A percentile compares a stretch with the other conserved stretches of the same genome.
These are phyloP conservation scores for Apis dorsata DNA, from an alignment of 1,140 invertebrate genomes.

Conservation along the genomic window DNA sequence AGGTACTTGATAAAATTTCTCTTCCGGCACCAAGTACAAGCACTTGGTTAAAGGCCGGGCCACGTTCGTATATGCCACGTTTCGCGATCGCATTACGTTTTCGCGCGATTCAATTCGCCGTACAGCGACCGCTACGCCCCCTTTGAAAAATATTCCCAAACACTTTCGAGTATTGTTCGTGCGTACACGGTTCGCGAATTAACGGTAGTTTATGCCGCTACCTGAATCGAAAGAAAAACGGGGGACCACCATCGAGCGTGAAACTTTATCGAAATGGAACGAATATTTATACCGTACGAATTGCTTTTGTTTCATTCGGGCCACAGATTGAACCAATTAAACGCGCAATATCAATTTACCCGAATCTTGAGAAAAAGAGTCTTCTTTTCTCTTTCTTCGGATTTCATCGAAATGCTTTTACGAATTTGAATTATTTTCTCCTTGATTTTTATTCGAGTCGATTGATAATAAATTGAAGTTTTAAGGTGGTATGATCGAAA, in stretches of 20 bases:
- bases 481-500: no score
- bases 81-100: slow-evolving; percentile 21
- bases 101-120: slow-evolving; percentile 9
- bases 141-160: slow-evolving; percentile 7
- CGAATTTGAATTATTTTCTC: no score
- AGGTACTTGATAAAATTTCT: slow-evolving; percentile 42
- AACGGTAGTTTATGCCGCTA: slow-evolving; percentile 21
- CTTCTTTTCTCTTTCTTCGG: no score
- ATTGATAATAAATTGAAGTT: no score
- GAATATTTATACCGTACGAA: neutral
- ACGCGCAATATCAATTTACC: no score
- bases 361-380: no score
- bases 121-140: neutral
- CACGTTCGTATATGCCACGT: slow-evolving; percentile 2
- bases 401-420: no score
- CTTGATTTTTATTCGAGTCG: no score
- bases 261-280: slow-evolving; percentile 11
- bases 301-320: neutral
- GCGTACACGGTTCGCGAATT: slow-evolving; percentile 26
- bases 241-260: neutral
- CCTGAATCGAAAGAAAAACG: neutral
- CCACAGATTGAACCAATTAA: neutral
- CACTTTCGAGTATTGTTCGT: slow-evolving; percentile 19
- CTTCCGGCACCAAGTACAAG: slow-evolving; percentile 23
- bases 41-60: slow-evolving; percentile 14